Evolutionary conservation across 1,140 invertebrate genomes (phyloP), one percentile per base, ranked within the genome.

Genomic region (Delia radicum): DNA sequence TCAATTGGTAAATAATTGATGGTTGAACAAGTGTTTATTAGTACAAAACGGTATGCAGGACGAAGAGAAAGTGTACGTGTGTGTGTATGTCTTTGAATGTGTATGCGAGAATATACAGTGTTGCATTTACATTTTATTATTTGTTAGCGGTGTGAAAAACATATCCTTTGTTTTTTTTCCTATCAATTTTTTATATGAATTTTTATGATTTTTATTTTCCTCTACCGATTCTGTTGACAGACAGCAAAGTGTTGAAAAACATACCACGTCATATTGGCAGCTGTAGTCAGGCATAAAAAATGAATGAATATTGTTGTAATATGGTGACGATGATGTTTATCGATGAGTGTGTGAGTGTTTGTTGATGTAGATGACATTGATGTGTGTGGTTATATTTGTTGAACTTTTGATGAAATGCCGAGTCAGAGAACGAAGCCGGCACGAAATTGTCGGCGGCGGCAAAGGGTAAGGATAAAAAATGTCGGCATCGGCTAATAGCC

Each of bases 21-120:
- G 65, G 21, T 69, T 69, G 65, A 69, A 69, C 65, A 69, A 69
- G 65, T 69, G 65, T 69, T 69, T 69, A 69, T 69, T 69, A 69
- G 65, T 69, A 21, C 10, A 65, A 28, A 69, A 31, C 31, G 28
- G 24, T 24, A 67, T n/a, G n/a, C 65, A 33, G 2, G 2, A 42
- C 10, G 37, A 42, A 55, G 3, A n/a, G 48, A 18, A 21, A 3
- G 7, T 55, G 18, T 21, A 18, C 21, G 48, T 33, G 12, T 33
- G 15, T 33, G 5, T 33, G 48, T 55, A 21, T 2, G 3, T 42
- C 37, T 33, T 10, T 4, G 31, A n/a, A n/a, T 42, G 37, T 42
- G 37, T 6, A 13, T 42, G 37, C n/a, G 15, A 42, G 37, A 13
- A 3, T 42, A 3, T 13, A 42, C 3, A 12, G 3, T 8, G 37